These are phyloP conservation scores for Heteronetta atricapilla DNA, from an alignment of 2,113 vertebrate species.

Conservation along the genomic window DNA sequence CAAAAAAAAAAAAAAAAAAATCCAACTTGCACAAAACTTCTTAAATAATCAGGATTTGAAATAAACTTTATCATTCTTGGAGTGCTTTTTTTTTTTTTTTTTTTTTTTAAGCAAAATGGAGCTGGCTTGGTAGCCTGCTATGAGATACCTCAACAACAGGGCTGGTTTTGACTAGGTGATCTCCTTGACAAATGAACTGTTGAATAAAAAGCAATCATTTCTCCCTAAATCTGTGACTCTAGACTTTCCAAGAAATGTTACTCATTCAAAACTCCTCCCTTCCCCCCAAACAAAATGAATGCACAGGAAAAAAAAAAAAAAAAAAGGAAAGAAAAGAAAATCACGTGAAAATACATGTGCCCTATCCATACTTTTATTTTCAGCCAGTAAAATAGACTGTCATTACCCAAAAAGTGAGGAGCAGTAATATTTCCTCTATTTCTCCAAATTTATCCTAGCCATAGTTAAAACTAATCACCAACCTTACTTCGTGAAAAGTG, in stretches of 20 bases:
- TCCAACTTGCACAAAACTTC: too few relatives aligned
- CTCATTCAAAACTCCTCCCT: background rate
- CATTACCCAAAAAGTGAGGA: background rate
- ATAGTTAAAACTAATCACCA: background rate
- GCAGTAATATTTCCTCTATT: background rate
- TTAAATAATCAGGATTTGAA: background rate
- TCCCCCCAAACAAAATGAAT: background rate
- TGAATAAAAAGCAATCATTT: background rate
- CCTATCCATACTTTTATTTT: background rate
- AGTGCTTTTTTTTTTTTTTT: too few relatives aligned
- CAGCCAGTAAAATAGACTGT: background rate
- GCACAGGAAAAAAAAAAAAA: too few relatives aligned
- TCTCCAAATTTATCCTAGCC: background rate
- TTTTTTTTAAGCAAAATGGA: background rate
- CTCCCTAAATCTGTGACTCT: background rate
- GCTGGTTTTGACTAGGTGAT: background rate
- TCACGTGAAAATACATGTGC: background rate
- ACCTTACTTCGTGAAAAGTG: background rate
- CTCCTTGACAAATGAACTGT: background rate
- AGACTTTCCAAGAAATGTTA: background rate
- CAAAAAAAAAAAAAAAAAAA: too few relatives aligned
- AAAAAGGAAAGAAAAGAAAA: too few relatives aligned
- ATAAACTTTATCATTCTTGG: background rate
- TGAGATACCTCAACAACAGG: background rate
- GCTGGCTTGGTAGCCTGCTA: background rate